Evolutionary conservation across 2,888 invertebrate species (phyloP).

Genomic region (Azorinus chamasolen): DNA sequence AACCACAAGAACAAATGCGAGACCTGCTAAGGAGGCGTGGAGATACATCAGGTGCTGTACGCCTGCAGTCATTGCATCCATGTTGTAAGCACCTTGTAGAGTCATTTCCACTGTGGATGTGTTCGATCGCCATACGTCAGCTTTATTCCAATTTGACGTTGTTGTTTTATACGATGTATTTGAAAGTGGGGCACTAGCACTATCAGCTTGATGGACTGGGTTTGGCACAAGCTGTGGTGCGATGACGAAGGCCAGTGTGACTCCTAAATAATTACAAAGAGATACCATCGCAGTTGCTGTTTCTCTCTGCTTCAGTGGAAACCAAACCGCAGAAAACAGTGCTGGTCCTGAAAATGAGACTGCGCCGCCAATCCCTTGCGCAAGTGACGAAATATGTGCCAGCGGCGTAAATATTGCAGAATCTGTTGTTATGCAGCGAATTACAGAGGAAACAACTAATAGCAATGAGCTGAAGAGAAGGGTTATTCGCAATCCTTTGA

Average conservation of each 20-base stretch:
- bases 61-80: conserved; percentile 19
- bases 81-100: background rate
- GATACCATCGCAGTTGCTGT: conserved; percentile 77
- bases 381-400: conserved; percentile 83
- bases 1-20: conserved; percentile 64
- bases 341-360: conserved; percentile 85
- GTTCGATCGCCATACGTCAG: too few relatives aligned
- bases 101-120: conserved; percentile 9
- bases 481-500: conserved; percentile 78
- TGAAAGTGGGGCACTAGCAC: too few relatives aligned
- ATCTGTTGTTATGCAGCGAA: conserved; percentile 45
- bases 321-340: conserved; percentile 87
- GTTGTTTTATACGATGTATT: too few relatives aligned
- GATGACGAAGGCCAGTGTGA: conserved; percentile 49
- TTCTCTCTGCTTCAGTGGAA: conserved; percentile 86
- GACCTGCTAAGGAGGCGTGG: conserved; percentile 10
- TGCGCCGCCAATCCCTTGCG: conserved; percentile 86
- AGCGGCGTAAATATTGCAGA: conserved; percentile 47
- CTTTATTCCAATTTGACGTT: too few relatives aligned
- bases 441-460: conserved; percentile 17
- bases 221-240: conserved; percentile 46
- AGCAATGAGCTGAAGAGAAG: conserved; percentile 31
- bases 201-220: conserved; percentile 28
- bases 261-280: conserved; percentile 42
- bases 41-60: conserved; percentile 29